Evolutionary conservation across 2,113 vertebrate genomes (phyloP).

Genomic region (Cardinalis cardinalis): DNA sequence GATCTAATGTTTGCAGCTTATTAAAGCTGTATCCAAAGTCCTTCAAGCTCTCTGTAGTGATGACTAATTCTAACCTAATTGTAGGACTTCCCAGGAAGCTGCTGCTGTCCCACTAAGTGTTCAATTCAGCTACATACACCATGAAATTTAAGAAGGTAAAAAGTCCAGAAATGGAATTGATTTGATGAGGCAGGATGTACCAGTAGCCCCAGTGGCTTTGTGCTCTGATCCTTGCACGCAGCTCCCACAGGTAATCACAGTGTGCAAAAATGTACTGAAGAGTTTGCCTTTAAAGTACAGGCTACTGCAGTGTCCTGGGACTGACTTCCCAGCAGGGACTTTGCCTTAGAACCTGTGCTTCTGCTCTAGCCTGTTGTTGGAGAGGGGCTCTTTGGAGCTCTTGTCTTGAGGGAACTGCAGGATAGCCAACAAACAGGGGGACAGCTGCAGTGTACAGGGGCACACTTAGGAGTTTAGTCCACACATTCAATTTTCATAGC

Average conservation of each 20-base stretch:
- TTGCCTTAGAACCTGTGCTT: background rate
- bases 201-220: background rate
- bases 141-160: background rate
- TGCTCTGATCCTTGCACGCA: background rate
- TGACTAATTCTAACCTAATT: background rate
- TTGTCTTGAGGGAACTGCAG: background rate
- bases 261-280: rapidly evolving
- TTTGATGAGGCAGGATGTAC: background rate
- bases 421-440: background rate
- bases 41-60: background rate
- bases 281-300: background rate
- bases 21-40: conserved; percentile 28
- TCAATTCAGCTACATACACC: background rate
- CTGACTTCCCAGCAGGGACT: background rate
- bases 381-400: background rate
- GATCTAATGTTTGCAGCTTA: conserved; percentile 16
- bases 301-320: background rate
- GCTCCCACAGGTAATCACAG: background rate
- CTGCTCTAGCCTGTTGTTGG: background rate
- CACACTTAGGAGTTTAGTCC: background rate
- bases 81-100: background rate
- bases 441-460: background rate
- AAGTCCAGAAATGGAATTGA: background rate
- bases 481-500: background rate
- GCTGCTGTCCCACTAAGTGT: background rate